A percentile compares a stretch with the other conserved stretches of the same genome.
phyloP scores from a whole-genome alignment of 2,888 invertebrate genomes.

The Hirtodrosophila cameraria region DNA sequence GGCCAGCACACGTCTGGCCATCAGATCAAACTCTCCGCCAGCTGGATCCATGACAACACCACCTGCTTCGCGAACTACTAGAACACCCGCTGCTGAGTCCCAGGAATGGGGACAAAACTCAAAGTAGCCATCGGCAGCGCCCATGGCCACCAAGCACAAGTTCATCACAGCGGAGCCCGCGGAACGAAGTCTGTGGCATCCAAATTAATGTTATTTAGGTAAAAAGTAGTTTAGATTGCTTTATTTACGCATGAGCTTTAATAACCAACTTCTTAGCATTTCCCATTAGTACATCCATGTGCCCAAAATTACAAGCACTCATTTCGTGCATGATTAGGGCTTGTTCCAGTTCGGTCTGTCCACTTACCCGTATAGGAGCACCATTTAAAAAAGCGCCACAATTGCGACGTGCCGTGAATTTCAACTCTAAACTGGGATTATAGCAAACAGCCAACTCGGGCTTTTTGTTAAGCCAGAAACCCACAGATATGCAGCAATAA shows the following conservation, averaged over 20 bases:
- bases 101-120: constrained; percentile 96
- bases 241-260: constrained; percentile 29
- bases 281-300: background rate
- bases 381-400: constrained; percentile 38
- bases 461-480: constrained; percentile 67
- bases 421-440: constrained; percentile 9
- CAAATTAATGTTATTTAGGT: constrained; percentile 79
- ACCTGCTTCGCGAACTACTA: constrained; percentile 96
- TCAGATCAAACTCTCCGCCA: constrained; percentile 90
- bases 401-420: constrained; percentile 22
- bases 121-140: constrained; percentile 92
- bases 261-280: constrained; percentile 1
- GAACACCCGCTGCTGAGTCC: constrained; percentile 92
- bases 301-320: constrained; percentile 3
- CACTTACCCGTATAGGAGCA: constrained; percentile 3
- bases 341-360: constrained; percentile 2
- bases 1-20: constrained; percentile 90
- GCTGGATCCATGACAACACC: constrained; percentile 94
- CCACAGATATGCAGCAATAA: constrained; percentile 94
- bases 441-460: constrained; percentile 34
- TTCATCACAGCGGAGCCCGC: constrained; percentile 87
- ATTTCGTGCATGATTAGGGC: constrained; percentile 29
- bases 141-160: constrained; percentile 95
- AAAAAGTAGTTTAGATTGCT: too few relatives aligned
- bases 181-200: constrained; percentile 74